Evolutionary conservation across 2,797 vertebrate genomes (phyloP).

Genomic region (Mormyrops attenuatus): DNA sequence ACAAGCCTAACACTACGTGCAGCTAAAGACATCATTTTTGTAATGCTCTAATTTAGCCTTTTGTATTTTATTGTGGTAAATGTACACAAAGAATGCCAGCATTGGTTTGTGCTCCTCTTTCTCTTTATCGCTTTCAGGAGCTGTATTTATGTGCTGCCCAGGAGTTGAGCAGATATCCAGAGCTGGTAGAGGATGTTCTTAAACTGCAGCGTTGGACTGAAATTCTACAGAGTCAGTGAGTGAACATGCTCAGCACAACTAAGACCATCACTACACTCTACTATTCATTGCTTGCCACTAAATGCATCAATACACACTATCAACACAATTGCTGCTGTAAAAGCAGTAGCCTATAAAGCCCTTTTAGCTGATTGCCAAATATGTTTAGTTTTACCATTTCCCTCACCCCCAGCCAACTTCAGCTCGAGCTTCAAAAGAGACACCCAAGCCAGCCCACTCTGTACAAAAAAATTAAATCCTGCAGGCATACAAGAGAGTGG

Average conservation of each 20-base stretch:
- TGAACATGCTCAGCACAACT: constrained; percentile 1
- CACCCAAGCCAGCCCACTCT: neutral
- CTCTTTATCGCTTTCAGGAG: constrained; percentile 58
- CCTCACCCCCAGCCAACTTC: neutral
- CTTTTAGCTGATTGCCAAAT: neutral
- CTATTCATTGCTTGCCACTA: neutral
- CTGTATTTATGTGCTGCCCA: constrained; percentile 83
- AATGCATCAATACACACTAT: neutral
- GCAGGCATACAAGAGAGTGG: constrained; percentile 1
- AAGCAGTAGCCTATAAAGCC: neutral
- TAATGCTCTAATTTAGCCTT: neutral
- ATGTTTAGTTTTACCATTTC: neutral
- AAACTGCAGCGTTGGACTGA: constrained; percentile 87
- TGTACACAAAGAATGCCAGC: neutral
- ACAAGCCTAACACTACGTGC: neutral
- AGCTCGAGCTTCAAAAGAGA: neutral
- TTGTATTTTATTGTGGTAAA: neutral
- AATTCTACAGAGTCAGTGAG: constrained; percentile 85
- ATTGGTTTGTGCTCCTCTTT: neutral
- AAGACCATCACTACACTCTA: neutral
- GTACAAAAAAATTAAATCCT: neutral
- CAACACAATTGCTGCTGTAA: neutral
- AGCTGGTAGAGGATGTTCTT: constrained; percentile 83
- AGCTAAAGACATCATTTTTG: neutral
- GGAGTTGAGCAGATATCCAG: constrained; percentile 76